Conservation (phyloP, 2,888 invertebrate genomes). For the Dynastes maya region DNA sequence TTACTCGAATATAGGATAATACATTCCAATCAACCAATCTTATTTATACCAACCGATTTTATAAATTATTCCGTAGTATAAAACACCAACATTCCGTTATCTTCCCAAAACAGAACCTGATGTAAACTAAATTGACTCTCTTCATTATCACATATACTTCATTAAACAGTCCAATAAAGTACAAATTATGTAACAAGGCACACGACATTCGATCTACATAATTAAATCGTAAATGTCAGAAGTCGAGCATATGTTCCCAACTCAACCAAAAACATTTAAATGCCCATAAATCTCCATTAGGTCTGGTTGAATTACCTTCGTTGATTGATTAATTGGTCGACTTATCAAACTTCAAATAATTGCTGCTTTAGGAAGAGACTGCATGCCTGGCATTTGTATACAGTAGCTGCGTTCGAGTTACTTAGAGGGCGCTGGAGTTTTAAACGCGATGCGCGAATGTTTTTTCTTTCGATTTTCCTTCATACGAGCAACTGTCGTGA, state of each 20-base stretch:
- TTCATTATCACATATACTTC: background rate
- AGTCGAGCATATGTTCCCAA: slow-evolving; percentile 16
- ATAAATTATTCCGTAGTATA: background rate
- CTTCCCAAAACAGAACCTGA: background rate
- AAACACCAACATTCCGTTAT: background rate
- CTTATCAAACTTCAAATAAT: slow-evolving; percentile 34
- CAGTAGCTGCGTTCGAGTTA: too few relatives aligned
- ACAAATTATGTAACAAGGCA: background rate
- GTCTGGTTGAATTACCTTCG: slow-evolving; percentile 9
- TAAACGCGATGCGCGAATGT: slow-evolving; percentile 1
- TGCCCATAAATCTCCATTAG: slow-evolving; percentile 34
- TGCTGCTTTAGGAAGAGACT: slow-evolving; percentile 28
- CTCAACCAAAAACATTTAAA: slow-evolving; percentile 20
- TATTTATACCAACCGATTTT: background rate
- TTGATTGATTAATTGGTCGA: slow-evolving; percentile 34
- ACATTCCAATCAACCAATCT: too few relatives aligned
- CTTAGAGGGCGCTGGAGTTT: slow-evolving; percentile 2
- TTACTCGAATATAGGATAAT: too few relatives aligned
- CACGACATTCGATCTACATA: slow-evolving; percentile 24
- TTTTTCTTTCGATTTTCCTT: background rate
- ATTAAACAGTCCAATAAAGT: background rate
- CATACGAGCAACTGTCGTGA: background rate
- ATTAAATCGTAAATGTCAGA: slow-evolving; percentile 33
- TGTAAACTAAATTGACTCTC: background rate
- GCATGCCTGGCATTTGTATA: too few relatives aligned